Evolutionary conservation across 1,140 invertebrate species (phyloP).

Genomic region (Meloidogyne chitwoodi): DNA sequence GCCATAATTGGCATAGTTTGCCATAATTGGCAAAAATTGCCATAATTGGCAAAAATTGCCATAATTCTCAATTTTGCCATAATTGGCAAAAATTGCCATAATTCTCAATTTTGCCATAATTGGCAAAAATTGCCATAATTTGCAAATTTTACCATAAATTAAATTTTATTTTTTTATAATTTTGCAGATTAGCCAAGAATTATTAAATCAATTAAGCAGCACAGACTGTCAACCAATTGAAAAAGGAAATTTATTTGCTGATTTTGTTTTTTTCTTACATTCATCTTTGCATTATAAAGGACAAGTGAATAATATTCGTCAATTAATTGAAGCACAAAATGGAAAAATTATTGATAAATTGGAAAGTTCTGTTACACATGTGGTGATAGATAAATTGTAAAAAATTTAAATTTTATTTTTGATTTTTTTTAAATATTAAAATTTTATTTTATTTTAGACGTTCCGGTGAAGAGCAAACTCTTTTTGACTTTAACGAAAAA

Average conservation of each 20-base stretch:
- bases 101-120: no score
- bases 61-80: no score
- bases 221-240: conserved; percentile 2
- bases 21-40: no score
- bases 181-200: neutral
- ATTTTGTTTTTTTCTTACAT: conserved; percentile 22
- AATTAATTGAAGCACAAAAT: conserved; percentile 26
- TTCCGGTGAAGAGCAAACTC: conserved; percentile 27
- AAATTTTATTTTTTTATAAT: neutral
- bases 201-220: neutral
- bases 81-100: no score
- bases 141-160: neutral
- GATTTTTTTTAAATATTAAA: neutral
- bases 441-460: conserved; percentile 24
- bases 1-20: no score
- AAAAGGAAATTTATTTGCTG: conserved; percentile 13
- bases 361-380: conserved; percentile 29
- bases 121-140: no score
- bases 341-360: conserved; percentile 19
- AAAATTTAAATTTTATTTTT: neutral
- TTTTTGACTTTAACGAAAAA: conserved; percentile 30
- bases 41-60: no score
- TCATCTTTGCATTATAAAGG: neutral
- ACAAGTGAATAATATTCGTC: neutral
- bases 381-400: conserved; percentile 37